phyloP scores from a whole-genome alignment of 92 coral and sea anemone genomes.

The Parazoanthus swiftii region DNA sequence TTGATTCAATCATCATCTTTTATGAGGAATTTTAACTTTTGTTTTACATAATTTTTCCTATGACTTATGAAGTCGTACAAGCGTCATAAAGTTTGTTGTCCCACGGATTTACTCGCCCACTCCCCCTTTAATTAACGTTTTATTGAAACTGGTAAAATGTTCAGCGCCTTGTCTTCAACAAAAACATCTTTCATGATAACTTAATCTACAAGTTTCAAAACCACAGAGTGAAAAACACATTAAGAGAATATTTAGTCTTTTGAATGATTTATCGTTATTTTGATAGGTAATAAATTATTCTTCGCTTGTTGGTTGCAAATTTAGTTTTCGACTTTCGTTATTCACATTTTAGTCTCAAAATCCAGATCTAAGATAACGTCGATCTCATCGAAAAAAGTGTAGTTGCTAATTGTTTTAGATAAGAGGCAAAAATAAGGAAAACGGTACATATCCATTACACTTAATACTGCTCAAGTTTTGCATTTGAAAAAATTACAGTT shows the following conservation, averaged over 20 bases:
- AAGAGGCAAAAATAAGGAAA: not conserved
- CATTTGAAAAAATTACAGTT: not conserved
- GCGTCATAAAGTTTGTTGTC: not conserved
- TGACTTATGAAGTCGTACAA: not conserved
- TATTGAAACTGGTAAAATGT: not conserved
- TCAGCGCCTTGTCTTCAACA: not conserved
- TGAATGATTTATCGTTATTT: too few relatives aligned
- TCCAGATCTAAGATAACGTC: not conserved
- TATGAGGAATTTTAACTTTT: too few relatives aligned
- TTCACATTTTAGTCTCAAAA: not conserved
- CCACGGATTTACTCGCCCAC: not conserved
- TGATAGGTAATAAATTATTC: not conserved
- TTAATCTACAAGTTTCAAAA: not conserved
- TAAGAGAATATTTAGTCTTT: too few relatives aligned
- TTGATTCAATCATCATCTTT: too few relatives aligned
- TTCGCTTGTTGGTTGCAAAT: not conserved
- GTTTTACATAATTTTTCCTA: too few relatives aligned
- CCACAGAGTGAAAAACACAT: not conserved
- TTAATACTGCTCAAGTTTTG: not conserved
- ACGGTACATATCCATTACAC: not conserved
- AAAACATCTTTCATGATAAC: not conserved
- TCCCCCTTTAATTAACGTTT: not conserved
- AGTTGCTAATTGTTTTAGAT: not conserved
- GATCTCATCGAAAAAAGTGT: not conserved
- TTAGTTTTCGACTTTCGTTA: not conserved